Percentiles rank a stretch among this genome's conserved stretches.
These are phyloP conservation scores for Syndactyla subalaris DNA, from an alignment of 2,797 vertebrate genomes.

Conservation along the genomic window DNA sequence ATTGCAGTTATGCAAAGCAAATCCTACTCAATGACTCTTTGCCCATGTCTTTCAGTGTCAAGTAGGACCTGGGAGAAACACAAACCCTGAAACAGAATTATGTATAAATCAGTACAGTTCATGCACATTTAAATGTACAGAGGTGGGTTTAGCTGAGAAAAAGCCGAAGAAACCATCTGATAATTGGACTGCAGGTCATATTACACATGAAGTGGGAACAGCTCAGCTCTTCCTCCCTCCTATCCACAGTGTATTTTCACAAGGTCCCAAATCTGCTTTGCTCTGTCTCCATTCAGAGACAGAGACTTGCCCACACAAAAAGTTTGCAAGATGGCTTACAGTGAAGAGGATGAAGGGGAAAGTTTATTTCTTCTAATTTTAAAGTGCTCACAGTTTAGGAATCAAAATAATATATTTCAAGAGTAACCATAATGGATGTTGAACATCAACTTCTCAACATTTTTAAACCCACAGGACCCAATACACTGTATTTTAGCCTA, in stretches of 20 bases:
- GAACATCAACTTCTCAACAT: background rate
- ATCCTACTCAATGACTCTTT: background rate
- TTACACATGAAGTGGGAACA: accelerated
- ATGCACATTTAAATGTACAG: background rate
- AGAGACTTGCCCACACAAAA: background rate
- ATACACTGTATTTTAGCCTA: background rate
- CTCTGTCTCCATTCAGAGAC: background rate
- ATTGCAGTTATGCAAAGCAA: background rate
- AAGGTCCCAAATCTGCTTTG: background rate
- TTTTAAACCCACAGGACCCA: background rate
- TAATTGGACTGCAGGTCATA: background rate
- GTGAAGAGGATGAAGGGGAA: background rate
- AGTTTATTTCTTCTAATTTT: background rate
- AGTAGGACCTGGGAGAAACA: background rate
- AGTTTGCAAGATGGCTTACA: background rate
- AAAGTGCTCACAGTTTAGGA: background rate
- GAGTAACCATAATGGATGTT: background rate
- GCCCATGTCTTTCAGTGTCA: background rate
- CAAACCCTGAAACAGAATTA: background rate
- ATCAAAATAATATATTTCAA: background rate
- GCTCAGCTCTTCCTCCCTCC: background rate
- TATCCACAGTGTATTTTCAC: background rate
- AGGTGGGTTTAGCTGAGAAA: background rate
- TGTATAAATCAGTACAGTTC: background rate
- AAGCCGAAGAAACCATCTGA: background rate